These are phyloP conservation scores for Ochropleura plecta DNA, from an alignment of 2,888 invertebrate genomes.

Conservation along the genomic window DNA sequence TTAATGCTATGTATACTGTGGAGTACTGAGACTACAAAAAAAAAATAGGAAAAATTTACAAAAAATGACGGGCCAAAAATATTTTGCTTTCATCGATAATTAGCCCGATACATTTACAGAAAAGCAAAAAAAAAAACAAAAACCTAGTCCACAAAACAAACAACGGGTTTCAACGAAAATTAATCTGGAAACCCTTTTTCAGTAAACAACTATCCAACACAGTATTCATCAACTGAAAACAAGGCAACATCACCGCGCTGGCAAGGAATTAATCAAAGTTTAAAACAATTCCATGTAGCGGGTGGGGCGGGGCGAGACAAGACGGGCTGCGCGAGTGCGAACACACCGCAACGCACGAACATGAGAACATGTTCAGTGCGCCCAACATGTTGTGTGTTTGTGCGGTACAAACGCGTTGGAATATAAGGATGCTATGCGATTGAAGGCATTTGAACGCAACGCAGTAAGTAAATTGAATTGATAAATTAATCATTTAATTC, in stretches of 20 bases:
- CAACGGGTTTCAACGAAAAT: conserved; percentile 48
- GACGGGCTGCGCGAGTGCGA: conserved; percentile 60
- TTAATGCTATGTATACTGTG: conserved; percentile 43
- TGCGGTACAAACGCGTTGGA: conserved; percentile 24
- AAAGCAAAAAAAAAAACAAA: conserved; percentile 20
- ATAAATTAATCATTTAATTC: neutral
- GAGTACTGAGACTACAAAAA: conserved; percentile 6
- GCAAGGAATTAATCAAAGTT: conserved; percentile 90
- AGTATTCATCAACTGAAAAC: conserved; percentile 84
- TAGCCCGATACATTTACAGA: neutral
- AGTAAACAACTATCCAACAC: conserved; percentile 70
- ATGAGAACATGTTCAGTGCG: conserved; percentile 55
- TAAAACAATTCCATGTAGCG: conserved; percentile 88
- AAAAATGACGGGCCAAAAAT: neutral
- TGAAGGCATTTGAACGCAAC: conserved; percentile 6
- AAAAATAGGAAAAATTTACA: neutral
- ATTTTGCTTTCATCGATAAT: neutral
- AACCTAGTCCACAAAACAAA: conserved; percentile 27
- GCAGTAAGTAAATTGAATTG: neutral
- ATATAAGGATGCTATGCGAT: conserved; percentile 21
- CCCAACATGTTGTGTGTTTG: conserved; percentile 50
- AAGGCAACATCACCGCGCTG: conserved; percentile 80
- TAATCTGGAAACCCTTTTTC: conserved; percentile 66
- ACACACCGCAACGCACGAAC: conserved; percentile 66
- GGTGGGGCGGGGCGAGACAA: conserved; percentile 71